A percentile compares a stretch with the other conserved stretches of the same genome.
Evolutionary conservation across 1,140 invertebrate species (phyloP).

Genomic region (Oreohelix idahoensis): DNA sequence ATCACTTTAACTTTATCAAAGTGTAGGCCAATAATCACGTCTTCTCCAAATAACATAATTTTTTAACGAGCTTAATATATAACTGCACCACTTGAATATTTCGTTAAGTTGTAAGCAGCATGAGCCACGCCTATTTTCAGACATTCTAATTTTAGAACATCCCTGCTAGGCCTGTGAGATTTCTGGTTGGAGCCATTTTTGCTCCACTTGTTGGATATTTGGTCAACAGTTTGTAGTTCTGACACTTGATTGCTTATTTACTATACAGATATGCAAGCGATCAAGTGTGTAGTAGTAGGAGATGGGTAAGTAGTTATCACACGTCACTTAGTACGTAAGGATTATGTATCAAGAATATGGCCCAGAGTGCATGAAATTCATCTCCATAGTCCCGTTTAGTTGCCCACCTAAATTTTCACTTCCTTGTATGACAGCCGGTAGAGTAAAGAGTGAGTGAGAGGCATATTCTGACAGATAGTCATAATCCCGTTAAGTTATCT

Average conservation of each 20-base stretch:
- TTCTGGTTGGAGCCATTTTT: constrained; percentile 30
- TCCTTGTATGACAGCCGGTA: too few species aligned
- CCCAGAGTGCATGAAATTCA: too few species aligned
- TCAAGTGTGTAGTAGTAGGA: constrained; percentile 95
- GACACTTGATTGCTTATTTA: not conserved
- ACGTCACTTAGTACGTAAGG: not conserved
- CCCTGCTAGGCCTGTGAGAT: not conserved
- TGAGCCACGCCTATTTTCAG: not conserved
- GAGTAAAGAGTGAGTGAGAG: too few species aligned
- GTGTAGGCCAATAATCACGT: too few species aligned
- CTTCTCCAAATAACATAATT: too few species aligned
- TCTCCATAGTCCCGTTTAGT: too few species aligned
- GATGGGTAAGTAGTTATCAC: constrained; percentile 78
- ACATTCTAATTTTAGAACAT: constrained; percentile 38
- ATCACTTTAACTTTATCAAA: too few species aligned
- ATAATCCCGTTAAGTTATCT: too few species aligned
- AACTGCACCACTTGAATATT: not conserved
- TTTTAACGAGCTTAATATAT: too few species aligned
- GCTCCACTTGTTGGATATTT: not conserved
- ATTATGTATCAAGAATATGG: too few species aligned
- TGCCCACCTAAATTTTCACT: too few species aligned
- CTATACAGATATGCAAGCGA: constrained; percentile 84
- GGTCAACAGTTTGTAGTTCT: not conserved
- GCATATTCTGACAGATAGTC: too few species aligned
- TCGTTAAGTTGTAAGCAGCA: not conserved